Base-by-base conservation (phyloP, 2,113 vertebrate genomes). In the Melanotaenia duboulayi region DNA sequence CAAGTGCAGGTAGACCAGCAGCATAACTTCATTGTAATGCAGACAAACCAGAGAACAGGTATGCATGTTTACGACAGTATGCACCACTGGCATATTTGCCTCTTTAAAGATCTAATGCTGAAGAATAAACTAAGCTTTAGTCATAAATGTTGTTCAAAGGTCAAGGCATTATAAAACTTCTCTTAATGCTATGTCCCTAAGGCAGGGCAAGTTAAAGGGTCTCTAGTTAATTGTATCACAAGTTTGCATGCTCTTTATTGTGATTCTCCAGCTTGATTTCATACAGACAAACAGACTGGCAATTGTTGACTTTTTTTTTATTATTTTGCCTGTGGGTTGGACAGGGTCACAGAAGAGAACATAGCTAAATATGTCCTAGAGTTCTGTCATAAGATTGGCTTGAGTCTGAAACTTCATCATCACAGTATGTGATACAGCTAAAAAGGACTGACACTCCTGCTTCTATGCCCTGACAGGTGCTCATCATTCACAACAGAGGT, bases 211-310 rank as follows among this genome's bases (percentile, higher is more conserved):
- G 61, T 78, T 65, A 58, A 84, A 54, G 50, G 58, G 65, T 86
- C 59, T 2, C 68, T 63, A 50, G 58, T 68, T 83, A 37, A 64
- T 65, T 79, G 54, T 24, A 59, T 82, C 74, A 84, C 73, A 84
- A 81, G 68, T 42, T 23, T 44, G 63, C 46, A 24, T 69, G 64
- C 64, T 65, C 63, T 75, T 82, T 3, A 63, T 57, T 57, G 55
- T 54, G 83, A 66, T 56, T 59, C 68, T 71, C 22, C 4, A 49
- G 57, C 59, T 82, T 42, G 4, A 72, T 65, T 81, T 83, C 77
- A 82, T 78, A 83, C 61, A 71, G 65, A 66, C 48, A 79, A 82
- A 90, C 66, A 90, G 71, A 85, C 59, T 35, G 51, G 52, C 69
- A 74, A 80, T 85, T 89, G 87, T 84, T 84, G 17, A 74, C 81